phyloP scores from a whole-genome alignment of 2,888 invertebrate species.

The Polyommatus icarus region DNA sequence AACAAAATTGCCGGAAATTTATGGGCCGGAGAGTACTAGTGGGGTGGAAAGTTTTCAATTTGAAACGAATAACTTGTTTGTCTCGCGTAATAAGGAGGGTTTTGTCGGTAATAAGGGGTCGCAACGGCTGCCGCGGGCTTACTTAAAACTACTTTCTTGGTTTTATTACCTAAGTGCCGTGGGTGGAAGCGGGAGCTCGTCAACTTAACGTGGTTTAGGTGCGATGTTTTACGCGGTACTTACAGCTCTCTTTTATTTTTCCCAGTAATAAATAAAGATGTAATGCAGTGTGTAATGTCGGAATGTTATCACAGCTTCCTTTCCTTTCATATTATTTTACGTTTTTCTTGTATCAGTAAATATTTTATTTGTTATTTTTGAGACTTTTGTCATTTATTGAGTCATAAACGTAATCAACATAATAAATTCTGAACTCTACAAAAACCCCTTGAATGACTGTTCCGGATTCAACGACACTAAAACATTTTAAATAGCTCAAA shows the following conservation, averaged over 20 bases:
- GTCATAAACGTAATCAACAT: neutral
- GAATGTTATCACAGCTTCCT: conserved; percentile 2
- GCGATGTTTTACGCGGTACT: conserved; percentile 40
- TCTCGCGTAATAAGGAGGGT: conserved; percentile 76
- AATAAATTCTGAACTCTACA: neutral
- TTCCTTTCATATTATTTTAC: neutral
- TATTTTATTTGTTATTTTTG: neutral
- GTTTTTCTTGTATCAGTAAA: neutral
- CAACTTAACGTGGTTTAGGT: conserved; percentile 45
- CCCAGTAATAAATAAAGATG: conserved; percentile 5
- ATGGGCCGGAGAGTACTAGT: conserved; percentile 74
- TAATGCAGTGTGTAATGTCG: conserved; percentile 3
- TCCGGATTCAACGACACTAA: neutral
- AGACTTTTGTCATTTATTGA: neutral
- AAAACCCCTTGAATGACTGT: neutral
- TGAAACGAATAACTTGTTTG: conserved; percentile 80
- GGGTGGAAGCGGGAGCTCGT: conserved; percentile 56
- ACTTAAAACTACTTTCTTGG: conserved; percentile 78
- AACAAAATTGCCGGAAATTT: conserved; percentile 81
- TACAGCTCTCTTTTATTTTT: conserved; percentile 31
- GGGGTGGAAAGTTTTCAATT: conserved; percentile 80
- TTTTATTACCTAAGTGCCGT: conserved; percentile 75
- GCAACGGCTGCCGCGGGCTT: conserved; percentile 73
- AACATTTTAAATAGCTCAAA: conserved; percentile 14
- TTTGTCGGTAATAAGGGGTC: conserved; percentile 73